These are phyloP conservation scores for Microplitis manilae DNA, from an alignment of 2,888 invertebrate species.

Conservation along the genomic window DNA sequence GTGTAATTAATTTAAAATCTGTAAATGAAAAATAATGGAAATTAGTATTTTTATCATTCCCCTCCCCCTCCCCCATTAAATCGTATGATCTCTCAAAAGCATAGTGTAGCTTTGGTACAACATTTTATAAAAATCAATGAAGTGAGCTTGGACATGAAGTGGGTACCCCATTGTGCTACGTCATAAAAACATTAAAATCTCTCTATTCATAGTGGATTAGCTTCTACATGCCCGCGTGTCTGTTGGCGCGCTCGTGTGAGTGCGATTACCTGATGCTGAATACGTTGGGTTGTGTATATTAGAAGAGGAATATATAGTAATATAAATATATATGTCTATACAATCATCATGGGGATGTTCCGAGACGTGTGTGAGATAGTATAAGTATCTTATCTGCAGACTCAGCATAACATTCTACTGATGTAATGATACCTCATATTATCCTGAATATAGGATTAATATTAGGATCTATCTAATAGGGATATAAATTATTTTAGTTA, in stretches of 20 bases:
- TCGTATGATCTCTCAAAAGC: slow-evolving; percentile 18
- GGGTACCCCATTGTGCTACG: slow-evolving; percentile 68
- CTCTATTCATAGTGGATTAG: slow-evolving; percentile 70
- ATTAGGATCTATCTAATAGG: slow-evolving; percentile 55
- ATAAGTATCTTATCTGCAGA: slow-evolving; percentile 15
- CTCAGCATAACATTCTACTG: slow-evolving; percentile 16
- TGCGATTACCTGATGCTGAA: slow-evolving; percentile 46
- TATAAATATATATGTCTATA: slow-evolving; percentile 46
- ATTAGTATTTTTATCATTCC: slow-evolving; percentile 4
- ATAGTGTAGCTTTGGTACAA: slow-evolving; percentile 46
- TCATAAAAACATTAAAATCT: slow-evolving; percentile 72
- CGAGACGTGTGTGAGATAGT: slow-evolving; percentile 17
- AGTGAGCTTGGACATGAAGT: slow-evolving; percentile 67
- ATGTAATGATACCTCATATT: slow-evolving; percentile 10
- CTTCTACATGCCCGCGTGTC: slow-evolving; percentile 43
- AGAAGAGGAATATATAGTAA: slow-evolving; percentile 48
- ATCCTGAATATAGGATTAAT: slow-evolving; percentile 57
- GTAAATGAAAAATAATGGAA: slow-evolving; percentile 34
- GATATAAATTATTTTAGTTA: slow-evolving; percentile 60
- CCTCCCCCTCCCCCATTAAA: slow-evolving; percentile 8
- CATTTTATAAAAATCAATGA: slow-evolving; percentile 67
- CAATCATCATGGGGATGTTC: slow-evolving; percentile 43
- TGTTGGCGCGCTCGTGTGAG: slow-evolving; percentile 33
- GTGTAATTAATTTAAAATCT: slow-evolving; percentile 30
- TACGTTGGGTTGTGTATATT: slow-evolving; percentile 25